Conservation (phyloP, 2,888 invertebrate genomes). For the Drosophila prostipennis region DNA sequence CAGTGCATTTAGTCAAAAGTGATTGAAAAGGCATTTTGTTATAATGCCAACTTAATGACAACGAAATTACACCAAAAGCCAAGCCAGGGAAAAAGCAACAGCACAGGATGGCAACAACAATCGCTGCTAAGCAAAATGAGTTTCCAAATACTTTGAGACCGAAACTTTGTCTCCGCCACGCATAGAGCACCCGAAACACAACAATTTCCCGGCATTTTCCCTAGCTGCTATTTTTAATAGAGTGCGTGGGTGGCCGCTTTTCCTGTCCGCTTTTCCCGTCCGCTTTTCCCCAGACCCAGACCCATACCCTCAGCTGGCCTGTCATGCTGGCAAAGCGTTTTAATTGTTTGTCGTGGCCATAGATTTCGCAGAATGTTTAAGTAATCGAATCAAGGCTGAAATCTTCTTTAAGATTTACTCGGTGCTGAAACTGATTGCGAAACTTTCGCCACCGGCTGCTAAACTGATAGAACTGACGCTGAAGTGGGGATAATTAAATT, state of each 20-base stretch:
- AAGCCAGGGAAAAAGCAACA: constrained; percentile 53
- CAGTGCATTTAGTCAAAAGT: constrained; percentile 80
- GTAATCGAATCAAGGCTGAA: constrained; percentile 41
- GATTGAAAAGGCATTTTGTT: constrained; percentile 81
- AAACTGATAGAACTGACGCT: constrained; percentile 8
- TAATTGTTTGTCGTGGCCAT: constrained; percentile 57
- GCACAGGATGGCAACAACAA: constrained; percentile 11
- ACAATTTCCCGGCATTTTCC: constrained; percentile 24
- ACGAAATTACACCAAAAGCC: constrained; percentile 76
- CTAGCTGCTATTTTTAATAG: constrained; percentile 33
- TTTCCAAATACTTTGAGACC: constrained; percentile 71
- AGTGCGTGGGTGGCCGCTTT: constrained; percentile 10
- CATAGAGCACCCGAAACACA: constrained; percentile 29
- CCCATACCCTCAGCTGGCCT: not conserved
- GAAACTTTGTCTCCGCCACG: constrained; percentile 58
- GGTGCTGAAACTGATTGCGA: constrained; percentile 22
- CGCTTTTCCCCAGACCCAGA: constrained; percentile 5
- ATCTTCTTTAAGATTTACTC: constrained; percentile 38
- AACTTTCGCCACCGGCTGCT: constrained; percentile 26
- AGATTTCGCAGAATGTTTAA: constrained; percentile 41
- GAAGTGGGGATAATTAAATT: constrained; percentile 33
- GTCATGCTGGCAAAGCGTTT: constrained; percentile 52
- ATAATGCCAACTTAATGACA: constrained; percentile 81
- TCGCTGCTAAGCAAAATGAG: constrained; percentile 60
- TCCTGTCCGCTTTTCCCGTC: not conserved